Evolutionary conservation across 2,888 invertebrate genomes (phyloP).

Genomic region (Sphaerophoria taeniata): DNA sequence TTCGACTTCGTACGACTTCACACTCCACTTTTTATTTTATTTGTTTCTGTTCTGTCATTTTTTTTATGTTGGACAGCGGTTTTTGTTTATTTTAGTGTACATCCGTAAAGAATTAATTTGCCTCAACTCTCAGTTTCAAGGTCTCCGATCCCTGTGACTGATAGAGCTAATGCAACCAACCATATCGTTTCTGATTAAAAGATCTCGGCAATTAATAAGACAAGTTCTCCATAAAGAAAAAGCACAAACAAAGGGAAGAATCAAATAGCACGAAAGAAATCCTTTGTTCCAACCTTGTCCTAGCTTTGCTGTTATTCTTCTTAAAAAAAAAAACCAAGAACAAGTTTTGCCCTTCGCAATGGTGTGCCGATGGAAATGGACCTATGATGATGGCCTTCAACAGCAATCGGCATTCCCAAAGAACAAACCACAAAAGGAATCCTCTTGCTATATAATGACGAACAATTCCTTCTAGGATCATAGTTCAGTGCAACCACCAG

Average conservation of each 20-base stretch:
- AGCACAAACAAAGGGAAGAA: not conserved
- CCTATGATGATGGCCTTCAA: slow-evolving; percentile 10
- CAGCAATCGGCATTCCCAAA: not conserved
- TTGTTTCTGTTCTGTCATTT: too few relatives aligned
- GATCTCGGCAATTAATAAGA: too few relatives aligned
- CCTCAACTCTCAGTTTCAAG: too few relatives aligned
- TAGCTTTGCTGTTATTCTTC: not conserved
- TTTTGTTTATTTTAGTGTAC: too few relatives aligned
- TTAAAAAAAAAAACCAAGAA: not conserved
- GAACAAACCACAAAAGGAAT: slow-evolving; percentile 11
- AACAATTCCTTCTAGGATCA: slow-evolving; percentile 42
- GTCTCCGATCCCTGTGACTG: too few relatives aligned
- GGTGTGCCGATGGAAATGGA: not conserved
- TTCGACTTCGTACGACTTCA: too few relatives aligned
- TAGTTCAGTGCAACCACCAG: slow-evolving; percentile 47
- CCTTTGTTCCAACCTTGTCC: slow-evolving; percentile 36
- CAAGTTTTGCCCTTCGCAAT: slow-evolving; percentile 20
- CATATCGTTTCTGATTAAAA: too few relatives aligned
- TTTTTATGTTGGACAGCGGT: too few relatives aligned
- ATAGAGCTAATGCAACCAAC: too few relatives aligned
- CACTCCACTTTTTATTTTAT: too few relatives aligned
- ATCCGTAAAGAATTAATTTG: too few relatives aligned
- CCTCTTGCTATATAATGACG: not conserved
- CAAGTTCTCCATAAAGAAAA: not conserved
- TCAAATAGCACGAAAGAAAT: not conserved